Conservation (phyloP, 2,113 vertebrate genomes). For the Cyphomyrus discorhynchus region DNA sequence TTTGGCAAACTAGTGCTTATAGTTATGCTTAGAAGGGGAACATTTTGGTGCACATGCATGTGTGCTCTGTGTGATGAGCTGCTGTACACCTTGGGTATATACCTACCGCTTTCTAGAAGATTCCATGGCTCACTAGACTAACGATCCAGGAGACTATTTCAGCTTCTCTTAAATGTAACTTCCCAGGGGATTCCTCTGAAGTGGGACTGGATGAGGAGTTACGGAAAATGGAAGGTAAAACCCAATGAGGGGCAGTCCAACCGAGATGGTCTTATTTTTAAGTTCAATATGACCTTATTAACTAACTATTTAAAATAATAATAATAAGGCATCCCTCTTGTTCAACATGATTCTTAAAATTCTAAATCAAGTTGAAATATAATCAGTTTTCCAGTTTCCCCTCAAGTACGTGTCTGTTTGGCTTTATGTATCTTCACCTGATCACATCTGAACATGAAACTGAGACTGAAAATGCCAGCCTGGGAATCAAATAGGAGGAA, state of each 20-base stretch:
- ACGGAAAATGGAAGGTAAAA: not conserved
- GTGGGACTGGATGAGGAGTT: not conserved
- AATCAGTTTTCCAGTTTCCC: not conserved
- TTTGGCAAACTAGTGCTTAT: not conserved
- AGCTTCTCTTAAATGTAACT: not conserved
- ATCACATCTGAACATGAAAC: not conserved
- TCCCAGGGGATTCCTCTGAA: not conserved
- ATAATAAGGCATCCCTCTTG: not conserved
- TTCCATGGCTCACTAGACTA: not conserved
- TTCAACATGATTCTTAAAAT: not conserved
- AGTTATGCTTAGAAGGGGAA: not conserved
- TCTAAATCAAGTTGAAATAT: not conserved
- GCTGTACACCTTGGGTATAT: not conserved
- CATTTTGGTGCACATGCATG: not conserved
- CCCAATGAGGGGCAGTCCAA: not conserved
- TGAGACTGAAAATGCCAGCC: not conserved
- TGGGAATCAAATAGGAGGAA: not conserved
- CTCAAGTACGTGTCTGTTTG: not conserved
- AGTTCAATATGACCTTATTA: not conserved
- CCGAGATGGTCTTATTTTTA: not conserved
- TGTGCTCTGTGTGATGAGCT: not conserved
- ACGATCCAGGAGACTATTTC: not conserved
- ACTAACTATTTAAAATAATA: not conserved
- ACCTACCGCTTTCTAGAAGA: not conserved
- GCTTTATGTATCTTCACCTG: not conserved